These are phyloP conservation scores for Pemphigus obesinymphae DNA, from an alignment of 1,140 invertebrate genomes.

Conservation along the genomic window DNA sequence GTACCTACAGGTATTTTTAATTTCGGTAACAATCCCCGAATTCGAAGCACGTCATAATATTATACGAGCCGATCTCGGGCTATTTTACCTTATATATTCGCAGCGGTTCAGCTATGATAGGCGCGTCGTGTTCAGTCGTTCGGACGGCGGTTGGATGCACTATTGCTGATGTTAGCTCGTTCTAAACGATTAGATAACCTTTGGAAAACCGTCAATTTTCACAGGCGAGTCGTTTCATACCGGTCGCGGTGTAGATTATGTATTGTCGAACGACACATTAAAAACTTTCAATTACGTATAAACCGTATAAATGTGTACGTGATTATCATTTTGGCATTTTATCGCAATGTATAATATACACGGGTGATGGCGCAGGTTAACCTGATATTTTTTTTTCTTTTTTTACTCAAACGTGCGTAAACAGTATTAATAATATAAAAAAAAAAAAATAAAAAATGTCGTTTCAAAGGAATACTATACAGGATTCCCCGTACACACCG, in stretches of 20 bases:
- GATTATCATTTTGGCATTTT: not conserved
- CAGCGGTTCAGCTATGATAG: too few species aligned
- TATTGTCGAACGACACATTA: not conserved
- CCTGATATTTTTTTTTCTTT: not conserved
- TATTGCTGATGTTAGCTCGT: not conserved
- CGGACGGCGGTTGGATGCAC: not conserved
- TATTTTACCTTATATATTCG: too few species aligned
- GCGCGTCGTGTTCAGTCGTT: not conserved
- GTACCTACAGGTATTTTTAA: too few species aligned
- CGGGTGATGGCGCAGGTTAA: not conserved
- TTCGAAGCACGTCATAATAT: too few species aligned
- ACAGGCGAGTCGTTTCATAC: not conserved
- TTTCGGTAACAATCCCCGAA: too few species aligned
- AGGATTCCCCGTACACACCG: not conserved
- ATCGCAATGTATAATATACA: not conserved
- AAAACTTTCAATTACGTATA: not conserved
- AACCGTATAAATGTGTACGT: too few species aligned
- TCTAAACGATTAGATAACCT: not conserved
- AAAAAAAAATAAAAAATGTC: not conserved
- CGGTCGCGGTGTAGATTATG: not conserved
- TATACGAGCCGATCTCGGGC: too few species aligned
- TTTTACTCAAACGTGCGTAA: not conserved
- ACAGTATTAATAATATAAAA: not conserved
- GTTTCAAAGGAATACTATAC: slow-evolving; percentile 1
- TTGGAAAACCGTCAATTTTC: not conserved